A percentile compares a stretch with the other conserved stretches of the same genome.
These are phyloP conservation scores for Danio aesculapii DNA, from an alignment of 2,797 vertebrate genomes.

Conservation along the genomic window DNA sequence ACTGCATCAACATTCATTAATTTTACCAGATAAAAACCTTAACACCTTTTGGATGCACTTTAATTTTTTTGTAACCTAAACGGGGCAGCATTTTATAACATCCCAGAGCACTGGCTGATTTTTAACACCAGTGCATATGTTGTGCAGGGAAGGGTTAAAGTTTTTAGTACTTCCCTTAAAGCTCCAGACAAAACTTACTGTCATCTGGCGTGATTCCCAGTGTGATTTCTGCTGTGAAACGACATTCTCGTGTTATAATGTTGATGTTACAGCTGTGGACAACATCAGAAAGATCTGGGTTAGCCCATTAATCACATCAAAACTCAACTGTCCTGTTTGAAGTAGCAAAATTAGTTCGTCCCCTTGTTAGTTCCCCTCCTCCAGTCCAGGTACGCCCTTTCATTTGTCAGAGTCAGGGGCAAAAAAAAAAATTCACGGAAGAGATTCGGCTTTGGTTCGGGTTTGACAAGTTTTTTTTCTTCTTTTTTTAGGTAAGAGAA, in stretches of 20 bases:
- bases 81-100: not conserved
- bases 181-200: not conserved
- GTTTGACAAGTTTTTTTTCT: conserved; percentile 68
- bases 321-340: not conserved
- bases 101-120: not conserved
- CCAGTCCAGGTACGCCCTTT: conserved; percentile 85
- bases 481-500: conserved; percentile 51
- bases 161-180: conserved; percentile 15
- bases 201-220: conserved; percentile 1
- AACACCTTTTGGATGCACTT: not conserved
- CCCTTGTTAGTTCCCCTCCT: conserved; percentile 45
- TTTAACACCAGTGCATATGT: not conserved
- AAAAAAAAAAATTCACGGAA: conserved; percentile 83
- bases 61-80: not conserved
- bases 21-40: not conserved
- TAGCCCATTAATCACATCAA: not conserved
- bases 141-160: conserved; percentile 39
- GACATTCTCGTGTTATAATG: not conserved
- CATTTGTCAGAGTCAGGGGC: conserved; percentile 75
- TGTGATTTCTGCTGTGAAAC: not conserved
- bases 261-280: not conserved
- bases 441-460: conserved; percentile 78
- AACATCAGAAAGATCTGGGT: not conserved
- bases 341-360: conserved; percentile 45
- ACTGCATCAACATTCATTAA: not conserved